Conservation (phyloP, 2,113 vertebrate species). For the Patagioenas fasciata region DNA sequence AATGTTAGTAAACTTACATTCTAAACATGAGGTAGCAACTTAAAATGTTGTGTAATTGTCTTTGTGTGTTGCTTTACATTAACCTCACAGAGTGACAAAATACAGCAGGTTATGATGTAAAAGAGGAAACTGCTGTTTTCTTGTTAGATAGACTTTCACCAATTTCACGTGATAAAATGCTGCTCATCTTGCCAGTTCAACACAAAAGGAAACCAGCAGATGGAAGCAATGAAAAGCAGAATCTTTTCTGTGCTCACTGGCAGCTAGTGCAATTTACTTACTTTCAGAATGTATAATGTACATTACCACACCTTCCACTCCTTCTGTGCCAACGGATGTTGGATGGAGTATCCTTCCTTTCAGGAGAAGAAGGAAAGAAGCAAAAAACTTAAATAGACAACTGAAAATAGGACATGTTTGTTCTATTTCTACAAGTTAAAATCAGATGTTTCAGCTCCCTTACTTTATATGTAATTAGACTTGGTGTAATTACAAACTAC, state of each 20-base stretch:
- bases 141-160: neutral
- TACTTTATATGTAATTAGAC: neutral
- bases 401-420: neutral
- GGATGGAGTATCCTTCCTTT: neutral
- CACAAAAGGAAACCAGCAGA: conserved; percentile 54
- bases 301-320: neutral
- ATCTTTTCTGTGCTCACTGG: neutral
- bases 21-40: neutral
- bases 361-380: neutral
- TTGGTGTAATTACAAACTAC: neutral
- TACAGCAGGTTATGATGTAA: neutral
- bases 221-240: conserved; percentile 49
- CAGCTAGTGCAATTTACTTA: neutral
- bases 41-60: neutral
- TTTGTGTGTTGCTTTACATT: neutral
- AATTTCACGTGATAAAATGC: neutral
- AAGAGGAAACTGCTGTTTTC: neutral
- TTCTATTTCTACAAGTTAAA: conserved; percentile 43
- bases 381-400: neutral
- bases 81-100: neutral
- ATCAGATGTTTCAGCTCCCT: neutral
- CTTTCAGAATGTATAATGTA: neutral
- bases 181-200: neutral
- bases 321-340: neutral
- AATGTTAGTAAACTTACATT: neutral